Base-by-base conservation (phyloP, 2,113 vertebrate species). In the Hippocampus comes region DNA sequence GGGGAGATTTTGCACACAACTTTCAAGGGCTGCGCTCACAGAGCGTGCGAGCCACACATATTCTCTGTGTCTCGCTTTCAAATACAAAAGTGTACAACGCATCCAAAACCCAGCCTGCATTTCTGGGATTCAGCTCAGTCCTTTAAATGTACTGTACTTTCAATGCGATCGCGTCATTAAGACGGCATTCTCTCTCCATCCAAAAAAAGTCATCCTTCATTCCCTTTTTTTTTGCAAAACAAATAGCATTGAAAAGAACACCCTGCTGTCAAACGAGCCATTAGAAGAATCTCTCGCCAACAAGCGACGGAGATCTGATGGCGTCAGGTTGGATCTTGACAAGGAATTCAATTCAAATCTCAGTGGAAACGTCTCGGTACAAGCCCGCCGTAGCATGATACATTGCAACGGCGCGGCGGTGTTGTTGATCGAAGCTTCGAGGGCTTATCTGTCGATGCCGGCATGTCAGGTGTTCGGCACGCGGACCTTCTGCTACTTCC, bases 391-490 rank as follows among this genome's bases (percentile, higher is more conserved):
- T 68, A 73, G 68, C 68, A 82, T 76, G 86, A 88, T 86, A 86
- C 82, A 87, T 87, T 85, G 82, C 70, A 74, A 86, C 86, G 86
- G 81, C 82, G 53, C 51, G 8, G 74, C 73, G 46, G 75, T 38
- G 78, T 76, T 84, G 86, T 82, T 81, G 79, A 83, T 70, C 76
- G 53, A 59, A 75, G 78, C 71, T 59, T 72, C 72, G 70, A 61
- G 64, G 71, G 76, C 84, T 89, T 90, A 89, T 89, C 89, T 82
- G 74, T 75, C 74, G 61, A n/a, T 1, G 64, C 86, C 82, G 86
- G 72, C 89, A 78, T 74, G 84, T 81, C 79, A 76, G 82, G 80
- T 79, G 74, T 80, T 72, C 82, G 73, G 76, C 84, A 81, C 41
- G 41, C 76, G 53, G 56, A n/a, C 10, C 78, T 78, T 75, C 69